Evolutionary conservation across 2,888 invertebrate species (phyloP).

Genomic region (Stenodera caucasica): DNA sequence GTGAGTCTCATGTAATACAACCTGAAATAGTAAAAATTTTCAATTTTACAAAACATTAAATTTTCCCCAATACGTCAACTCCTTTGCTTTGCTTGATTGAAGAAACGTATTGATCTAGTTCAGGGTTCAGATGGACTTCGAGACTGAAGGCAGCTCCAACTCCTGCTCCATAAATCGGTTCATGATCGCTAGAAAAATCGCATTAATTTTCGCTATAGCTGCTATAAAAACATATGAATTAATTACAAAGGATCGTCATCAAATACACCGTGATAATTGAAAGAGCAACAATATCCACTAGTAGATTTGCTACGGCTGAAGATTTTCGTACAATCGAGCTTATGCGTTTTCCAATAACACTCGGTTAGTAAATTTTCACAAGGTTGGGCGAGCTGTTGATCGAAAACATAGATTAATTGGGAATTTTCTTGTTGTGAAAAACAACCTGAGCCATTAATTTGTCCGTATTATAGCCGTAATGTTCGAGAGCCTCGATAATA

Average conservation of each 20-base stretch:
- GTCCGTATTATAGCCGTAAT: conserved; percentile 22
- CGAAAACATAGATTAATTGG: conserved; percentile 6
- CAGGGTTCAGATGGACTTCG: conserved; percentile 10
- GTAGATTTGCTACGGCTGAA: conserved; percentile 18
- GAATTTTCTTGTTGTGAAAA: too few species aligned
- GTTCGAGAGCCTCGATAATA: conserved; percentile 14
- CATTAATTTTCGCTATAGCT: too few species aligned
- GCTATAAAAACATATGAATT: too few species aligned
- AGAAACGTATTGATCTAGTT: conserved; percentile 21
- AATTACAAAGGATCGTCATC: conserved; percentile 1
- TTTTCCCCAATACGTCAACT: conserved; percentile 12
- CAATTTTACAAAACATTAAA: neutral
- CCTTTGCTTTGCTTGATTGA: conserved; percentile 11
- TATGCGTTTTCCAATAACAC: conserved; percentile 22
- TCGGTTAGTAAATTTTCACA: conserved; percentile 14
- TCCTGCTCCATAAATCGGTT: conserved; percentile 14
- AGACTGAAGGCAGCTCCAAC: conserved; percentile 21
- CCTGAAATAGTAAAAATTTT: conserved; percentile 10
- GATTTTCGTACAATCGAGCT: conserved; percentile 14
- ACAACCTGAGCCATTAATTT: conserved; percentile 21
- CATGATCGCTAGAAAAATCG: neutral
- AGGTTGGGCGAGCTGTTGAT: conserved; percentile 19
- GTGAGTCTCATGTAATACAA: conserved; percentile 21
- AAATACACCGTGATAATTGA: conserved; percentile 18
- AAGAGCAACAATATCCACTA: conserved; percentile 25